These are phyloP conservation scores for Girardinus metallicus DNA, from an alignment of 2,797 vertebrate genomes.

Conservation along the genomic window DNA sequence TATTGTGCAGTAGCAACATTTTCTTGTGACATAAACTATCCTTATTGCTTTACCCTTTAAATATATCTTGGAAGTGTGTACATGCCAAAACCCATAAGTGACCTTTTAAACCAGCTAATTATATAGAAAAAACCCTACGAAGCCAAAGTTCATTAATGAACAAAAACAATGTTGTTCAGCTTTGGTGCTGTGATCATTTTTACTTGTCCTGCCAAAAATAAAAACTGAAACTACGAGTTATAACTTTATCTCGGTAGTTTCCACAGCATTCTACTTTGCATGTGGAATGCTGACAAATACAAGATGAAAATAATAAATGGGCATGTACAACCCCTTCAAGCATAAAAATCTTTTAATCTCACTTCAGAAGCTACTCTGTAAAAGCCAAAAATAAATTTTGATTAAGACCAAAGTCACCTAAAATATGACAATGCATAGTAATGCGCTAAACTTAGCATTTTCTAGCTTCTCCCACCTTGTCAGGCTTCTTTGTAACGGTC, in stretches of 20 bases:
- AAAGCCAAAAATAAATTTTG: not conserved
- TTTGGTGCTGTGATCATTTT: slow-evolving; percentile 67
- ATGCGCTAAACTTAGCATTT: not conserved
- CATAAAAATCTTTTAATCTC: not conserved
- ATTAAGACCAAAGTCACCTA: not conserved
- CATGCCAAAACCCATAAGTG: slow-evolving; percentile 17
- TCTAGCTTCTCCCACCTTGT: slow-evolving; percentile 81
- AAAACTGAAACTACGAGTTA: slow-evolving; percentile 16
- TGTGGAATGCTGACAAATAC: slow-evolving; percentile 21
- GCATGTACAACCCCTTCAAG: not conserved
- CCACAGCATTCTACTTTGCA: not conserved
- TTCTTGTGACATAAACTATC: slow-evolving; percentile 2
- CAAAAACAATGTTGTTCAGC: slow-evolving; percentile 33
- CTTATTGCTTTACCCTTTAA: slow-evolving; percentile 35
- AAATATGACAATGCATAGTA: not conserved
- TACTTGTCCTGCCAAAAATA: slow-evolving; percentile 39
- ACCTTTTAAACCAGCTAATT: slow-evolving; percentile 9
- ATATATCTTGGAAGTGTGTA: slow-evolving; percentile 31
- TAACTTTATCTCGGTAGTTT: slow-evolving; percentile 11
- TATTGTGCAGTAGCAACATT: slow-evolving; percentile 18
- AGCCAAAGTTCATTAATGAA: slow-evolving; percentile 52
- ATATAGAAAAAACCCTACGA: slow-evolving; percentile 43
- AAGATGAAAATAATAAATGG: not conserved
- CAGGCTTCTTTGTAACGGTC: slow-evolving; percentile 68
- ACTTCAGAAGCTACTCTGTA: not conserved